Base-by-base conservation (phyloP, 2,888 invertebrate genomes). In the Brachyopa scutellaris region DNA sequence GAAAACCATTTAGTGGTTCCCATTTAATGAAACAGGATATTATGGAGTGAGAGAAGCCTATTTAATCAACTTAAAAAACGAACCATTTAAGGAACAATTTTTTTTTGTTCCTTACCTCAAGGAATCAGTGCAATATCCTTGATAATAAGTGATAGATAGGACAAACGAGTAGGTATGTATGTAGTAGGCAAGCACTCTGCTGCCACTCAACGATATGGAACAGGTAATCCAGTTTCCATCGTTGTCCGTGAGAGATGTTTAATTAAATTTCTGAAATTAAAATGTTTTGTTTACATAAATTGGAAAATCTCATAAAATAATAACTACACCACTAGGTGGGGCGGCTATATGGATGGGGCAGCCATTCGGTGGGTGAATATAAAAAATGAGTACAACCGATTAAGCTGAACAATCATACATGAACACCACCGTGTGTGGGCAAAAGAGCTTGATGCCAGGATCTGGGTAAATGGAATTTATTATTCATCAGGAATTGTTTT, bases 251-350 rank as follows among this genome's bases (percentile, higher is more conserved):
- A 87, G 88, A 87, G 88, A 87, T 88, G 88, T 89, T 89, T 89
- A 90, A 90, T 90, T 90, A 89, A 90, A 90, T 89, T 87, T 89
- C 87, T 89, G 88, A 90, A 90, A 90, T 90, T 89, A 90, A 90
- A 90, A 89, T 88, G 90, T 89, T 90, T 90, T 90, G 90, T 90
- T 87, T 88, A 86, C 87, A 86, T 89, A 89, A 90, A 89, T 90
- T 89, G 88, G 87, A 90, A 90, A 90, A 89, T 88, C 84, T 59
- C 76, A 77, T 83, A 85, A 85, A 85, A 86, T 85, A 85, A 85
- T 84, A 83, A 85, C 80, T 73, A 59, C 78, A 78, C 78, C 72
- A 40, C 61, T 72, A 83, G 78, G 40, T 73, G 64, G 9, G 6
- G 51, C 9, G 26, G 8, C 9, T 29, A n/a, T n/a, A 38, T 31